phyloP scores from a whole-genome alignment of 2,888 invertebrate genomes.

The Autographa gamma region DNA sequence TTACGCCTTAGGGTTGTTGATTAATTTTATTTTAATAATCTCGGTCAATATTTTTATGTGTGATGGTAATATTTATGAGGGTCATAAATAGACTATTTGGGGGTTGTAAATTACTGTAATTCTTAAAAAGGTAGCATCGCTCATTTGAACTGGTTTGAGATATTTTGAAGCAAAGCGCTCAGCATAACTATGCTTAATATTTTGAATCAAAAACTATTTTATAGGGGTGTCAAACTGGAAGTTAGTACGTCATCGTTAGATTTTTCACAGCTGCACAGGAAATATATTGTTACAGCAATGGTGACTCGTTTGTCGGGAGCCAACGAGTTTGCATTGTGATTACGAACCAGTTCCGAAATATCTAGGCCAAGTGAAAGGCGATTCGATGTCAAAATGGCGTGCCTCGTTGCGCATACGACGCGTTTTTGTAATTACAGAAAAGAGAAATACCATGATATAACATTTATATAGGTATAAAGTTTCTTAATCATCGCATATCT shows the following conservation, averaged over 20 bases:
- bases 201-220: constrained; percentile 30
- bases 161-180: not conserved
- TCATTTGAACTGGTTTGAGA: constrained; percentile 17
- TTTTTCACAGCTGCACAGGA: constrained; percentile 71
- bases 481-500: not conserved
- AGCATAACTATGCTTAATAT: not conserved
- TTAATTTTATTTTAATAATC: constrained; percentile 47
- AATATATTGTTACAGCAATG: constrained; percentile 70
- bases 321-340: constrained; percentile 77
- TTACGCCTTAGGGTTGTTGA: constrained; percentile 76
- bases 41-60: constrained; percentile 29
- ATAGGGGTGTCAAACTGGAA: constrained; percentile 38
- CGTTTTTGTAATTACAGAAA: constrained; percentile 58
- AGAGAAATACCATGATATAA: constrained; percentile 28
- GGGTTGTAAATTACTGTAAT: constrained; percentile 3
- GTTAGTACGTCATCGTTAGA: constrained; percentile 43
- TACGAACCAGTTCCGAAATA: constrained; percentile 87
- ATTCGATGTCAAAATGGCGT: constrained; percentile 79
- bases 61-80: constrained; percentile 11
- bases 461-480: not conserved
- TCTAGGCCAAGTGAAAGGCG: constrained; percentile 88
- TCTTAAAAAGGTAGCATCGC: constrained; percentile 7
- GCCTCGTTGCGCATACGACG: constrained; percentile 69
- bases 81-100: not conserved
- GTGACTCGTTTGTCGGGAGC: constrained; percentile 60